These are phyloP conservation scores for Holocentrus rufus DNA, from an alignment of 2,797 vertebrate species.

Conservation along the genomic window DNA sequence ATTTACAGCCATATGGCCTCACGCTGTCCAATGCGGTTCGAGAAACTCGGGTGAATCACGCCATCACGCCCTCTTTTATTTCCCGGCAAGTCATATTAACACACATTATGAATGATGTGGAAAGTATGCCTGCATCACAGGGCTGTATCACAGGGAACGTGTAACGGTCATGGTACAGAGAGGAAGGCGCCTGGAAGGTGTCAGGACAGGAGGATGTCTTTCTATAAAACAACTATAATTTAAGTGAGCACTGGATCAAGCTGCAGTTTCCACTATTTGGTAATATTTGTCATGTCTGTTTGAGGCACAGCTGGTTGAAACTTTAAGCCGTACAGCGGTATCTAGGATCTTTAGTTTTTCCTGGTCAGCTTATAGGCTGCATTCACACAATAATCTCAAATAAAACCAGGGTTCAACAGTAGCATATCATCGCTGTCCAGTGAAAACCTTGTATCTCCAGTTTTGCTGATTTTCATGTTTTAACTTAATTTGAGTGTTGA, in stretches of 20 bases:
- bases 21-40: slow-evolving; percentile 33
- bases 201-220: slow-evolving; percentile 19
- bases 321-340: no score
- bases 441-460: no score
- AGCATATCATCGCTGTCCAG: no score
- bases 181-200: no score
- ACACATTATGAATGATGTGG: slow-evolving; percentile 52
- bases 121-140: slow-evolving; percentile 51
- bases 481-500: no score
- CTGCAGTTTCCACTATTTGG: no score
- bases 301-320: no score
- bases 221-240: slow-evolving; percentile 16
- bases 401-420: not conserved
- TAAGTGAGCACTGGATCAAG: not conserved
- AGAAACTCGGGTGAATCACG: slow-evolving; percentile 42
- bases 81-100: slow-evolving; percentile 55
- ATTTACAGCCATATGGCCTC: slow-evolving; percentile 19
- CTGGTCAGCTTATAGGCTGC: no score
- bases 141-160: slow-evolving; percentile 37
- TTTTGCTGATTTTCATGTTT: no score
- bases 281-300: no score
- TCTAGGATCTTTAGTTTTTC: no score
- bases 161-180: slow-evolving; percentile 18
- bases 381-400: not conserved
- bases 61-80: slow-evolving; percentile 59